Evolutionary conservation across 2,797 vertebrate species (phyloP), one percentile per base, ranked within the genome.

Genomic region (Anableps anableps): DNA sequence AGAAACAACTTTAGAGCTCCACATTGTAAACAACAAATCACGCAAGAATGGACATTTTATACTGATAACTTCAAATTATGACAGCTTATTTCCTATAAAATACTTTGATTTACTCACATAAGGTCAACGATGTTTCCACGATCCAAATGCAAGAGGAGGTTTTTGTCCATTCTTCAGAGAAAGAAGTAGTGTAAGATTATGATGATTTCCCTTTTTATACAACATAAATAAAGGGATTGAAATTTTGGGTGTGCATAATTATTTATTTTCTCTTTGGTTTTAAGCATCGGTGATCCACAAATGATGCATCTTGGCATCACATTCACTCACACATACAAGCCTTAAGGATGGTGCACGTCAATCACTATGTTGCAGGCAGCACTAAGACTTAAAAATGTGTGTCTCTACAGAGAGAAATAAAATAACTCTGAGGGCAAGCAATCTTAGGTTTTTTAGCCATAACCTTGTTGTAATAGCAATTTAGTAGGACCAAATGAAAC

Each of bases 171-270:
- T 41, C 53, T 58, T 75, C 29, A 45, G 74, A 60, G 2, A 45
- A 41, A 43, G n/a, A 60, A 21, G n/a, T 38, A 19, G 31, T 77
- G n/a, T 45, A 60, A 70, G 43, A 70, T 53, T 68, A 43, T 29
- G 21, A 13, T 48, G 45, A 76, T 41, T 23, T 14, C 60, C n/a
- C 64, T 77, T 70, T 50, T n/a, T 50, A 47, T 36, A 41, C 5
- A 74, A 41, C 14, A 68, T 38, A 47, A 77, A 77, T 70, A 78
- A 78, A 77, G 16, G 38, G 31, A 55, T 38, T 71, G n/a, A 78
- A 71, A 71, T 55, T 13, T 55, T 55, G 17, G 13, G 38, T 55
- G 66, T 77, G 45, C 8, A n/a, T 7, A 53, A 21, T 78, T 45
- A 31, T 55, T 70, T 43, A 6, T 68, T 68, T n/a, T 53, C 5